Percentiles rank a stretch among this genome's conserved stretches.
These are phyloP conservation scores for Sitophilus oryzae DNA, from an alignment of 1,140 invertebrate genomes.

Conservation along the genomic window DNA sequence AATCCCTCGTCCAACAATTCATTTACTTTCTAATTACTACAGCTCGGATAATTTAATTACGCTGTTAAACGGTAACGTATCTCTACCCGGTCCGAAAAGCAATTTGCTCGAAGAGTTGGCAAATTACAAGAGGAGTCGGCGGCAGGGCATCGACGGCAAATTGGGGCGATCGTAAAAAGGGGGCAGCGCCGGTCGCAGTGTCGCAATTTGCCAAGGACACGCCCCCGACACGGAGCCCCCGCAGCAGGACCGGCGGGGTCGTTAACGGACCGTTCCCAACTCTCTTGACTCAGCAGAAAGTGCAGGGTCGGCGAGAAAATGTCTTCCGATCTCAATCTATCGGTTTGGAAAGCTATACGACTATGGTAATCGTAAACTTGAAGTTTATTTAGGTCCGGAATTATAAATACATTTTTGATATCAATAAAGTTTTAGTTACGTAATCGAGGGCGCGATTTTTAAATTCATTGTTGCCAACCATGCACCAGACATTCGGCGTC, in stretches of 20 bases:
- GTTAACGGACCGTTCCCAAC: constrained; percentile 16
- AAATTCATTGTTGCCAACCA: no score
- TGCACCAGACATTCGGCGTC: no score
- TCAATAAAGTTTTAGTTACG: no score
- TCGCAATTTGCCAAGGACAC: constrained; percentile 23
- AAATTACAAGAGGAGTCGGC: constrained; percentile 7
- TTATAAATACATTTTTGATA: no score
- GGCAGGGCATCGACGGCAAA: constrained; percentile 4
- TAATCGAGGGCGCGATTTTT: no score
- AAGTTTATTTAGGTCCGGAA: no score
- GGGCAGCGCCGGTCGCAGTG: constrained; percentile 18
- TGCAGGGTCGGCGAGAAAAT: neutral
- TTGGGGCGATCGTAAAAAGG: constrained; percentile 23
- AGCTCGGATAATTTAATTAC: constrained; percentile 12
- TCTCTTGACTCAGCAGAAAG: neutral
- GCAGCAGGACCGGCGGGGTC: constrained; percentile 18
- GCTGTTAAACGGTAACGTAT: constrained; percentile 5
- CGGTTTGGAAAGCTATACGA: no score
- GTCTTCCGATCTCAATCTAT: no score
- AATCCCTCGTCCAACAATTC: no score
- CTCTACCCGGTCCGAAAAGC: neutral
- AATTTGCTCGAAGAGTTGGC: constrained; percentile 13
- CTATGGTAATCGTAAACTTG: no score
- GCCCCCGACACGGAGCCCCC: constrained; percentile 16
- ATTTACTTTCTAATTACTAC: constrained; percentile 13